Evolutionary conservation across 2,797 vertebrate genomes (phyloP).

Genomic region (Chanos chanos): DNA sequence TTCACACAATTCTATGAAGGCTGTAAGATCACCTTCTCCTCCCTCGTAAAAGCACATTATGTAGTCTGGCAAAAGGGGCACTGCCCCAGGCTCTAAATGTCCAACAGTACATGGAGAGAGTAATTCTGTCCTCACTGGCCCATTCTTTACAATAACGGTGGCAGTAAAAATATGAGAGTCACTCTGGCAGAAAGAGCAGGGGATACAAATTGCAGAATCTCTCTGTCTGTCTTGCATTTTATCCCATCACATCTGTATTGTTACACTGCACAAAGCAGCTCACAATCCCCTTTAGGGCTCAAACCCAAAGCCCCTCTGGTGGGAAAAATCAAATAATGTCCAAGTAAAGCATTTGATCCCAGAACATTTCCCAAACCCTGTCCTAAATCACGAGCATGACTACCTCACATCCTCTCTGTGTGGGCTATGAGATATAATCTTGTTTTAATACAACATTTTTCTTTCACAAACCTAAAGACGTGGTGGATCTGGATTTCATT

Average conservation of each 20-base stretch:
- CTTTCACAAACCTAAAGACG: too few species aligned
- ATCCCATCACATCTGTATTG: background rate
- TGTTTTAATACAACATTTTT: too few species aligned
- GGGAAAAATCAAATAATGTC: too few species aligned
- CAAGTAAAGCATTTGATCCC: too few species aligned
- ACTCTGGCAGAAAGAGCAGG: slow-evolving; percentile 8
- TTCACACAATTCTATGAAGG: background rate
- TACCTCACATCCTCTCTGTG: too few species aligned
- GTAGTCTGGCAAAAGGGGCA: slow-evolving; percentile 13
- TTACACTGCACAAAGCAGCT: slow-evolving; percentile 7
- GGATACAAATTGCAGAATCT: slow-evolving; percentile 29
- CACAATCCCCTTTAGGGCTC: too few species aligned
- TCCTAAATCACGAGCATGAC: too few species aligned
- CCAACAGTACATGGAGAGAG: background rate
- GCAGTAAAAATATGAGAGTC: slow-evolving; percentile 15
- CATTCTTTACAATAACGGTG: slow-evolving; percentile 45
- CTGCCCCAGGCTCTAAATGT: slow-evolving; percentile 7
- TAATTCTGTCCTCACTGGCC: slow-evolving; percentile 28
- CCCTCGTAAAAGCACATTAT: slow-evolving; percentile 14
- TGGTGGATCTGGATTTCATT: too few species aligned
- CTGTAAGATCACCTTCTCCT: background rate
- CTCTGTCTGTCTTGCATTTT: slow-evolving; percentile 33
- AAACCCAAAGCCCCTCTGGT: too few species aligned
- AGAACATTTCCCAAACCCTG: too few species aligned
- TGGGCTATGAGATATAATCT: too few species aligned